Percentiles rank a stretch among this genome's conserved stretches.
Conservation (phyloP, 53 echinoderm and acorn worm genomes). For the Echinarachnius parma region DNA sequence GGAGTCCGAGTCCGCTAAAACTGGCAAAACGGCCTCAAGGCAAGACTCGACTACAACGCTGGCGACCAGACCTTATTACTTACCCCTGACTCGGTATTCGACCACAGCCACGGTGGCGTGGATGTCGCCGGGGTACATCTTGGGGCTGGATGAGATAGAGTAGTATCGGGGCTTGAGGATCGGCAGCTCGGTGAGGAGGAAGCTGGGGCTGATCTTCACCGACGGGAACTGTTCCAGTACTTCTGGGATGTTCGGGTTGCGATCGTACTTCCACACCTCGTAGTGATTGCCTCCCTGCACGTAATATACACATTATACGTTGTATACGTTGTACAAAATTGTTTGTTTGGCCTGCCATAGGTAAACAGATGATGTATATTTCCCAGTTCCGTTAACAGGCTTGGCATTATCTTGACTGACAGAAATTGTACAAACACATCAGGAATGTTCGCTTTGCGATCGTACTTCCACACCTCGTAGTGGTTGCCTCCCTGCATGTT, state of each 20-base stretch:
- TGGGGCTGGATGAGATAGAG: slow-evolving; percentile 89
- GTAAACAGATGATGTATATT: too few relatives aligned
- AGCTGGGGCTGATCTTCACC: slow-evolving; percentile 63
- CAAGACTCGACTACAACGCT: neutral
- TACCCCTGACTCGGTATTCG: slow-evolving; percentile 73
- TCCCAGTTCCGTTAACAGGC: too few relatives aligned
- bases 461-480: too few relatives aligned
- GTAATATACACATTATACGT: too few relatives aligned
- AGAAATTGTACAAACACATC: too few relatives aligned
- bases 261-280: slow-evolving; percentile 92
- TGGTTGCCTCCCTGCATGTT: too few relatives aligned
- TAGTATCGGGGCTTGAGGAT: slow-evolving; percentile 88
- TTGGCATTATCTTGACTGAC: too few relatives aligned
- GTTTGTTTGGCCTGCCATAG: too few relatives aligned
- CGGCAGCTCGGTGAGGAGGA: slow-evolving; percentile 80
- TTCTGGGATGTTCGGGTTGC: slow-evolving; percentile 78
- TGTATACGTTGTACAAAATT: too few relatives aligned
- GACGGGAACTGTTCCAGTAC: slow-evolving; percentile 91
- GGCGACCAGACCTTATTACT: too few relatives aligned
- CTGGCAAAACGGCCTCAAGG: neutral
- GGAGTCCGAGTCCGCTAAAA: too few relatives aligned
- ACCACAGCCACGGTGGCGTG: slow-evolving; percentile 97
- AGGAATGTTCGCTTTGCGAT: too few relatives aligned
- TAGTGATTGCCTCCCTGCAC: slow-evolving; percentile 77
- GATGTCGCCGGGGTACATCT: slow-evolving; percentile 86